Evolutionary conservation across 2,113 vertebrate genomes (phyloP), one percentile per base, ranked within the genome.

Genomic region (Serinus canaria): DNA sequence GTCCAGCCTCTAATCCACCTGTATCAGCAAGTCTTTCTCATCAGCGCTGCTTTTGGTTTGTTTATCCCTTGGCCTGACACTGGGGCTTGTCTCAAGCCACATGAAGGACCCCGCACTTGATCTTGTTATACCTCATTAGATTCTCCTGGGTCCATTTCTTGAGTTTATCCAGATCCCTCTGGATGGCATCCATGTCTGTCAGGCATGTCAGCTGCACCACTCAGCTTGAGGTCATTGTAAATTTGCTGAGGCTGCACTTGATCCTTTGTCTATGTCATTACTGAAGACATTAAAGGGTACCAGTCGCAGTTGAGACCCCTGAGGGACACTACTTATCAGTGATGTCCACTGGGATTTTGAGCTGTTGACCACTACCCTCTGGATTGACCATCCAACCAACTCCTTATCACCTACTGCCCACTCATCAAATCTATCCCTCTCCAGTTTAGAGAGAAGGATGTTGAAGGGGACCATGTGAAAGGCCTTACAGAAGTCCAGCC

Each of bases 81-180:
- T 0, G 0, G 20, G 8, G 3, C 1, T 31, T 50, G 6, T 50
- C 25, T 43, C 13, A 20, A 68, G 2, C 6, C 11, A 15, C 21
- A 50, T 9, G 13, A 16, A 67, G 4, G 24, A 50, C 10, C 2
- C 24, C 20, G 10, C 20, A 35, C 8, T 58, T 35, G 35, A 16
- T 49, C n/a, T 47, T n/a, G 18, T 31, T 24, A 58, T 30, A 35
- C 10, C 30, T 49, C 60, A 30, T 24, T 12, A 47, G 24, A 58
- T 41, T 67, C 8, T 30, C 13, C 24, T 17, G 24, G 20, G 7
- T 39, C 30, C 9, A 49, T 49, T 49, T 49, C 30, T 58, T 0
- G 0, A 41, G 43, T 31, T 85, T n/a, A 30, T 58, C 30, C 24
- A 49, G 20, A 4, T 47, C 8, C 2, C 24, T 67, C 35, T 30